Conservation (phyloP, 1,140 invertebrate species). For the Drosophila oshimai region DNA sequence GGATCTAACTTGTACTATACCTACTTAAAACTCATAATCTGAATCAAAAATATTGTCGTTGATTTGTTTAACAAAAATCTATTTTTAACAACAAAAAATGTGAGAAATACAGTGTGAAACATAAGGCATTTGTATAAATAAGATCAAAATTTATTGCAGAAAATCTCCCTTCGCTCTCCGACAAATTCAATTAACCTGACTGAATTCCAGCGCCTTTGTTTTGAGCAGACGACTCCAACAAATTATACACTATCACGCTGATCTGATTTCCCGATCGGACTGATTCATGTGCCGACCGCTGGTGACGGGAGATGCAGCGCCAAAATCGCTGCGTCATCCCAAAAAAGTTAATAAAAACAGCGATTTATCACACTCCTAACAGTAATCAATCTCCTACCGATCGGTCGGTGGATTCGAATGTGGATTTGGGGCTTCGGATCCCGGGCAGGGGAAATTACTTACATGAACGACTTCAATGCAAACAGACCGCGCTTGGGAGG, state of each 20-base stretch:
- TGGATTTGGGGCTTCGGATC: background rate
- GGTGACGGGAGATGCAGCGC: background rate
- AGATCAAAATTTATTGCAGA: too few relatives aligned
- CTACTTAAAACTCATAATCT: too few relatives aligned
- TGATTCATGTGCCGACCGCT: constrained; percentile 46
- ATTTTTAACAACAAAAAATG: too few relatives aligned
- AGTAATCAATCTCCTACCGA: constrained; percentile 67
- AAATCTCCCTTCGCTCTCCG: constrained; percentile 8
- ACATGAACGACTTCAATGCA: constrained; percentile 71
- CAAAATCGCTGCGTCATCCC: constrained; percentile 61
- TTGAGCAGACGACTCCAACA: constrained; percentile 29
- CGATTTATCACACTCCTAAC: constrained; percentile 81
- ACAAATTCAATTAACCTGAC: constrained; percentile 66
- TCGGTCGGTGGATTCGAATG: constrained; percentile 44
- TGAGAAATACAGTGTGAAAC: too few relatives aligned
- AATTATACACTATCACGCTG: constrained; percentile 78
- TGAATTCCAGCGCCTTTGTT: constrained; percentile 30
- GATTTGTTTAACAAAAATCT: too few relatives aligned
- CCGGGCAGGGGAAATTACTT: constrained; percentile 52
- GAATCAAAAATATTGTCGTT: too few relatives aligned
- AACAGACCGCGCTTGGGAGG: constrained; percentile 56
- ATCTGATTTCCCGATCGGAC: constrained; percentile 69
- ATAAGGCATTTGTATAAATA: too few relatives aligned
- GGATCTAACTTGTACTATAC: too few relatives aligned
- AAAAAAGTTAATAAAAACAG: constrained; percentile 82